These are phyloP conservation scores for Sterna hirundo DNA, from an alignment of 2,113 vertebrate genomes.

Conservation along the genomic window DNA sequence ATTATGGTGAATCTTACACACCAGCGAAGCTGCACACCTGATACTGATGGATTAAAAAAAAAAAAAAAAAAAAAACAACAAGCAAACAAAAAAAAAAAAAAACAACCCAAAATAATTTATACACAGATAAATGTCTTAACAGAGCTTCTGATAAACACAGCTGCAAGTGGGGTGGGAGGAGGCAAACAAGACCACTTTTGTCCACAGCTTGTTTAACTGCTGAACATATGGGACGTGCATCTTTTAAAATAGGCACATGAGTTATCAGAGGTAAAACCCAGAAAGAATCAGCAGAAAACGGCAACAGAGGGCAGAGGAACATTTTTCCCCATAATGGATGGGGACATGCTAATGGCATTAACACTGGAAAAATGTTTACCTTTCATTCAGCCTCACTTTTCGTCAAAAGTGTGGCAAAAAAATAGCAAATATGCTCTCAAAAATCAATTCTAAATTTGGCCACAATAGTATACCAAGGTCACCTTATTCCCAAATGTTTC, in stretches of 20 bases:
- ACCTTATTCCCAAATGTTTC: background rate
- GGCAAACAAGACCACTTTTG: background rate
- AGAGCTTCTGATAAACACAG: background rate
- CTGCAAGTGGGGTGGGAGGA: background rate
- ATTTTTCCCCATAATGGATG: accelerated
- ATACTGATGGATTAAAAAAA: background rate
- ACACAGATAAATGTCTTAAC: background rate
- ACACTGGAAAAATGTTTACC: background rate
- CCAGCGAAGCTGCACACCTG: background rate
- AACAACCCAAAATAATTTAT: background rate
- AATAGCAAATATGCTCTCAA: background rate
- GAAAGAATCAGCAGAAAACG: background rate
- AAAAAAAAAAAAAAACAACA: background rate
- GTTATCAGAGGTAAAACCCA: background rate
- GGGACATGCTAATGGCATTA: background rate
- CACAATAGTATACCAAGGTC: background rate
- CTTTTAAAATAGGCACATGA: background rate
- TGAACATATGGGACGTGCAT: background rate
- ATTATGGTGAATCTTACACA: background rate
- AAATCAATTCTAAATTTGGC: background rate
- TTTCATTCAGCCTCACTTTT: background rate
- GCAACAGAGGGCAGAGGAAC: background rate
- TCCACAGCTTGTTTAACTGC: slow-evolving; percentile 1
- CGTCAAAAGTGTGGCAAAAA: background rate
- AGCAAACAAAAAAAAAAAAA: background rate